A percentile compares a stretch with the other conserved stretches of the same genome.
These are phyloP conservation scores for Clivina fossor DNA, from an alignment of 2,888 invertebrate species.

Conservation along the genomic window DNA sequence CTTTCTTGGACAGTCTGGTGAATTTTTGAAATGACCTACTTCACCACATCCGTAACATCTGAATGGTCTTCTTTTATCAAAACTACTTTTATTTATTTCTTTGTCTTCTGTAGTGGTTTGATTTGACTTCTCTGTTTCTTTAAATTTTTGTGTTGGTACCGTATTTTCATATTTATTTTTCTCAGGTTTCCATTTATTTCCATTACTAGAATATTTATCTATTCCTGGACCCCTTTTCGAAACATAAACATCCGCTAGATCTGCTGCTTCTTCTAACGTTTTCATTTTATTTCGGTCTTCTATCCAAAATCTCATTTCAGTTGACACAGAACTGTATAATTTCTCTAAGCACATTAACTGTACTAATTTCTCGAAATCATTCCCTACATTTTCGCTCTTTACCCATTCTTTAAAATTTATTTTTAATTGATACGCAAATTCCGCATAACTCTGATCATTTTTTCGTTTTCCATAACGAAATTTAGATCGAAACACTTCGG, in stretches of 20 bases:
- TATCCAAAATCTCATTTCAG: conserved; percentile 4
- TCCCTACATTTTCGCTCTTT: conserved; percentile 1
- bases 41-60: conserved; percentile 7
- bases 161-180: too few species aligned
- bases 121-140: too few species aligned
- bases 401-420: conserved; percentile 7
- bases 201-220: not conserved
- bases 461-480: conserved; percentile 9
- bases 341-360: conserved; percentile 10
- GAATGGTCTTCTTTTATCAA: conserved; percentile 8
- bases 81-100: conserved; percentile 3
- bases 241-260: conserved; percentile 1
- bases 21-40: conserved; percentile 1
- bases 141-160: too few species aligned
- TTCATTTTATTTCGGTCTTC: not conserved
- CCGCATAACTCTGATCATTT: conserved; percentile 6
- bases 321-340: conserved; percentile 3
- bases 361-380: not conserved
- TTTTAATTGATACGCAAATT: conserved; percentile 11
- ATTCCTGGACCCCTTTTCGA: not conserved
- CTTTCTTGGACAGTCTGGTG: conserved; percentile 2
- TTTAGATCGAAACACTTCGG: conserved; percentile 2
- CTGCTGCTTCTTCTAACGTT: conserved; percentile 1
- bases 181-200: too few species aligned
- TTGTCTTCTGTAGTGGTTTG: not conserved